Evolutionary conservation across 2,797 vertebrate genomes (phyloP), one percentile per base, ranked within the genome.

Genomic region (Anabacerthia variegaticeps): DNA sequence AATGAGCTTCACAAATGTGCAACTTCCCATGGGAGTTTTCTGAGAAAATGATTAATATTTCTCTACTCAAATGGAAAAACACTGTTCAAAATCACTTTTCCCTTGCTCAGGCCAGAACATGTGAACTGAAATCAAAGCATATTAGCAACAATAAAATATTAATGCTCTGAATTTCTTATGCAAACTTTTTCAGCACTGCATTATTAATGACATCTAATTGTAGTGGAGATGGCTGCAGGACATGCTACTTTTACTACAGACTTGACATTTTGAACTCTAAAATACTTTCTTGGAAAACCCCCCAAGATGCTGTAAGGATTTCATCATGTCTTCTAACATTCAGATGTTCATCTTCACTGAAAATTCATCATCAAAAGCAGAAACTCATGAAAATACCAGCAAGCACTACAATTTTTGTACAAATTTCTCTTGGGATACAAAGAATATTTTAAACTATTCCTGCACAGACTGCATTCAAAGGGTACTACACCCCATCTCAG

Each of bases 201-300:
- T 94, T 95, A 83, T 76, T 95, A 88, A 95, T 88, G 54, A 65
- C 20, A 77, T n/a, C 65, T 94, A 92, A 96, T 72, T 89, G 93
- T 56, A 74, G 54, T 17, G 16, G 41, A 67, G 22, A 68, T 23
- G 51, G 89, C 87, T 89, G 44, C 27, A 91, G 82, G 68, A 74
- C 41, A 88, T 51, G 28, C 14, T 82, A 17, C 43, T 87, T 87
- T 61, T 56, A 54, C 39, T 59, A 43, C 5, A 85, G 27, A 32
- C 39, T 75, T 74, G 0, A 6, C 68, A 58, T 55, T 83, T 85
- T 86, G 39, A 71, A 21, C 32, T 48, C 20, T 15, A 66, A 86
- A 80, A 37, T 51, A 19, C 24, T 48, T 39, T 21, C 30, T 28
- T 66, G 7, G 52, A 68, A 87, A 91, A 52, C 7, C 3, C 10